Base-by-base conservation (phyloP, 2,113 vertebrate genomes). In the Copsychus sechellarum region DNA sequence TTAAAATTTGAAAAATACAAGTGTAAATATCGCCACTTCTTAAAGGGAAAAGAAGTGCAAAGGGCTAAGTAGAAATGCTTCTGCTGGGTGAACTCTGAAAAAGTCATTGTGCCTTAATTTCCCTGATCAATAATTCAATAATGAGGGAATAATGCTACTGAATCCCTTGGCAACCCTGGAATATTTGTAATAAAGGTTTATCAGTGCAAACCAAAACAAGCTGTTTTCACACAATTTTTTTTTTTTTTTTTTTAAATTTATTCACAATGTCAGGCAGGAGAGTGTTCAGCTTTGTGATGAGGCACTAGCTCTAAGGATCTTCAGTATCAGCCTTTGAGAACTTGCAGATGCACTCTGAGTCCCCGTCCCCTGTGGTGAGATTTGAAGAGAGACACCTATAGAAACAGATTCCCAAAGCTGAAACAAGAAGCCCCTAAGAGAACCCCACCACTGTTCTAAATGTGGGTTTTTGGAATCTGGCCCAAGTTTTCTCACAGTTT, bases 141-240 rank as follows among this genome's bases (percentile, higher is more conserved):
- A 47, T 1, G 5, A 51, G 19, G 36, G 2, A 82, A 81, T 70
- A 71, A 50, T 34, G 24, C 31, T 25, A 15, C 31, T 0, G 0
- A 53, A 74, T 64, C 11, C 22, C 13, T 86, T 61, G 53, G 24
- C 45, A 80, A 18, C 6, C 40, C 45, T 48, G 19, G 17, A 80
- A 81, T 50, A 70, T 76, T 77, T 69, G 22, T 36, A 86, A 67
- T 42, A 78, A 70, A 78, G 5, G 6, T 54, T 86, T 88, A 50
- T 50, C 17, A 31, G 13, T 43, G 23, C 54, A 58, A 88, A 92
- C 54, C 17, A 42, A 18, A 72, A 45, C 12, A 40, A 48, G 45
- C 6, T 57, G 4, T 69, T 92, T 90, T 64, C 26, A 70, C 25
- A 50, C 12, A 25, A 14, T 3, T 12, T 51, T 23, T 28, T 28